Conservation (phyloP, 2,888 invertebrate species). For the Hecatera dysodea region DNA sequence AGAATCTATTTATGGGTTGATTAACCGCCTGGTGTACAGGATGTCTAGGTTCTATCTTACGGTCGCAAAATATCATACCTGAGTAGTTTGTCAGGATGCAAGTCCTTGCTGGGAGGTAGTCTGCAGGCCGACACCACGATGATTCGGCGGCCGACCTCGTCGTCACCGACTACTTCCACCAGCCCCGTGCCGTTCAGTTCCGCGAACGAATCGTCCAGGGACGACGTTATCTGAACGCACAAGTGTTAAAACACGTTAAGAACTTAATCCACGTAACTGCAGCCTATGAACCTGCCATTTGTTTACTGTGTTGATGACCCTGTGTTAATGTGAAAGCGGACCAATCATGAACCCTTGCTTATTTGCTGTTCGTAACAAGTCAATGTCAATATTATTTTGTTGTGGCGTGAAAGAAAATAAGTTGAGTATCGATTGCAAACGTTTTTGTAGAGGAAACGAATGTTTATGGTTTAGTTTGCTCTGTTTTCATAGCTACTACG, state of each 20-base stretch:
- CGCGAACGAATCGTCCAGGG: constrained; percentile 78
- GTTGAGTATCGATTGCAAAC: not conserved
- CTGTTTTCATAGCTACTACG: not conserved
- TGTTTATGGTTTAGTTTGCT: not conserved
- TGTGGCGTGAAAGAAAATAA: not conserved
- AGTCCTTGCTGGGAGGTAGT: constrained; percentile 94
- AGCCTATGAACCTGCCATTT: not conserved
- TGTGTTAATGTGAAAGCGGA: not conserved
- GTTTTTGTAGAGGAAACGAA: not conserved
- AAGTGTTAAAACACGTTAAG: not conserved
- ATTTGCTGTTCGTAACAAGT: not conserved
- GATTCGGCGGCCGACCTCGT: constrained; percentile 96
- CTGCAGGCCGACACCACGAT: constrained; percentile 98
- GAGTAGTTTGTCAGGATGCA: constrained; percentile 91
- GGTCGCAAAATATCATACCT: constrained; percentile 70
- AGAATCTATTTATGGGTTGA: too few species aligned
- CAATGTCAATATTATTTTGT: constrained; percentile 7
- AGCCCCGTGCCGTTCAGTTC: constrained; percentile 81
- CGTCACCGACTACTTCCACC: constrained; percentile 92
- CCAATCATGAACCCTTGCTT: not conserved
- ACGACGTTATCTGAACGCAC: constrained; percentile 75
- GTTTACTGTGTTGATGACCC: not conserved
- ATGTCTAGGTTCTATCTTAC: not conserved
- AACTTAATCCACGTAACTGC: not conserved
- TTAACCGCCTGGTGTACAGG: not conserved